Base-by-base conservation (phyloP, 2,797 vertebrate genomes). In the Rhinella marina region DNA sequence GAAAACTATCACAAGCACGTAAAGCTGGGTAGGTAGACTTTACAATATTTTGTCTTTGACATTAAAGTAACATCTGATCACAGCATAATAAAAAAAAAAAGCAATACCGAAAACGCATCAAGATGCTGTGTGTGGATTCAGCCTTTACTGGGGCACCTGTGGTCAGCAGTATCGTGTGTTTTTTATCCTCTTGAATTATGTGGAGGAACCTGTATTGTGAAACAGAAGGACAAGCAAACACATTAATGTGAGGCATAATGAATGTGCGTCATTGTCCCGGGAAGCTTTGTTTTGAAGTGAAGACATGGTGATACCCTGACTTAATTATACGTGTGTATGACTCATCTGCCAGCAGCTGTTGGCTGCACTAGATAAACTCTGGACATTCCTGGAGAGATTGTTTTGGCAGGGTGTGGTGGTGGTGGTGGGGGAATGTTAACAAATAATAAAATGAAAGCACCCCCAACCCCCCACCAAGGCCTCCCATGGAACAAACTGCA, bases 351-450 rank as follows among this genome's bases (percentile, higher is more conserved):
- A 91, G 78, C 90, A 94, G 93, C 92, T 92, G 91, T 92, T 93
- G 92, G 80, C 92, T 90, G 88, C 32, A 91, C 90, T 92, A 92
- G 92, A 94, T 92, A 93, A 90, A 90, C 48, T 88, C 92, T 93
- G 93, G 92, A 61, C 90, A 84, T 92, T 93, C 92, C 91, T 91
- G 61, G 82, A 90, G 81, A 91, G 92, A 92, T 92, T 92, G 91
- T 91, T 94, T 92, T 92, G 91, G 91, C 88, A 91, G 90, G 90
- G 93, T 81, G 91, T 92, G 92, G 90, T 90, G 72, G 52, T 86
- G 66, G 59, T 16, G 62, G 23, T 72, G 68, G 90, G 90, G 91
- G 86, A 88, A 90, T 29, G 89, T 91, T 91, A 92, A 92, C 91
- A 93, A 92, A 94, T 92, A 94, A 90, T 87, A 90, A 73, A 93